These are phyloP conservation scores for Scaptomyza reducta DNA, from an alignment of 2,888 invertebrate genomes.

Conservation along the genomic window DNA sequence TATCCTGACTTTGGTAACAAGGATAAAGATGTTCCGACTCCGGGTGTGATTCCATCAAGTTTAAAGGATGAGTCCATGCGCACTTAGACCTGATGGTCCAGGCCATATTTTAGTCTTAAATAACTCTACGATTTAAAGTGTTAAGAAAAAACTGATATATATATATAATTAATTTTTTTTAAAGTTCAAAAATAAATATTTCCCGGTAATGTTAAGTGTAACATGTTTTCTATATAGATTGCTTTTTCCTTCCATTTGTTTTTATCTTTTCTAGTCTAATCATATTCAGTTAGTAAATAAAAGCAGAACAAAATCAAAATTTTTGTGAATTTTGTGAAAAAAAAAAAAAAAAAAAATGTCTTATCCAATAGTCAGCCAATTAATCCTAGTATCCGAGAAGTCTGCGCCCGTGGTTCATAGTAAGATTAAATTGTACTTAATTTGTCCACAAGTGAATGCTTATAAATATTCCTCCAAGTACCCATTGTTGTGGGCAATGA, in stretches of 20 bases:
- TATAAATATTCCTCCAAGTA: slow-evolving; percentile 48
- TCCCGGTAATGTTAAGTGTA: not conserved
- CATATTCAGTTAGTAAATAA: not conserved
- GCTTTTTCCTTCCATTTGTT: not conserved
- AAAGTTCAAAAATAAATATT: not conserved
- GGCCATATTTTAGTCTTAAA: not conserved
- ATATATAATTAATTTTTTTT: not conserved
- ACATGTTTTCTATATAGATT: not conserved
- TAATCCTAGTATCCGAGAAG: slow-evolving; percentile 77
- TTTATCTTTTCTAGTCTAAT: not conserved
- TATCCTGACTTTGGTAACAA: slow-evolving; percentile 88
- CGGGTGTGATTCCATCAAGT: slow-evolving; percentile 32
- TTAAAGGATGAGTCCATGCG: slow-evolving; percentile 76
- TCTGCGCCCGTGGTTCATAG: slow-evolving; percentile 70
- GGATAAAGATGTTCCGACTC: slow-evolving; percentile 67
- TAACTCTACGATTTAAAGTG: too few species aligned
- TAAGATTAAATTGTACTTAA: slow-evolving; percentile 30
- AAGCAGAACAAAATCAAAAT: not conserved
- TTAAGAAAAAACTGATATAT: not conserved
- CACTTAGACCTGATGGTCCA: slow-evolving; percentile 19
- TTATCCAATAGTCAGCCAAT: slow-evolving; percentile 26
- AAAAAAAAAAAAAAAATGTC: slow-evolving; percentile 27
- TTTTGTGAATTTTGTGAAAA: not conserved
- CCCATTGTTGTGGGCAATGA: slow-evolving; percentile 78
- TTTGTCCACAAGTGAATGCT: not conserved